These are phyloP conservation scores for Leptonema lineaticorne DNA, from an alignment of 1,140 invertebrate genomes.

Conservation along the genomic window DNA sequence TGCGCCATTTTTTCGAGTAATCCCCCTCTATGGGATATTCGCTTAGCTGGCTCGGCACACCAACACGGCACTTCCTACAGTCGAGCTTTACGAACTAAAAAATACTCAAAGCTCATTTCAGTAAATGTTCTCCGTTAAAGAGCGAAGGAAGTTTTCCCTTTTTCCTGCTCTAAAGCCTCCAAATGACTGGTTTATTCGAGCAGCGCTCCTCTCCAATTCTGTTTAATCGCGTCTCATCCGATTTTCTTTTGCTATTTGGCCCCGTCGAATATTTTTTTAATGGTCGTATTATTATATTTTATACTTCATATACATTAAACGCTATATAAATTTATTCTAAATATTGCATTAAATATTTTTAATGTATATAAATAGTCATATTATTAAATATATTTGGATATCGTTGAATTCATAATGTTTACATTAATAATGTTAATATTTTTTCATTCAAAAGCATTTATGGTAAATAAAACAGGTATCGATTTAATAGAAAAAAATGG, in stretches of 20 bases:
- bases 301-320: no score
- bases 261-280: no score
- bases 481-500: no score
- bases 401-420: no score
- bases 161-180: slow-evolving; percentile 18
- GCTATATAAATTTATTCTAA: no score
- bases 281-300: no score
- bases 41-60: background rate
- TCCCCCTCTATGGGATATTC: background rate
- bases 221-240: slow-evolving; percentile 18
- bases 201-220: slow-evolving; percentile 10
- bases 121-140: slow-evolving; percentile 33
- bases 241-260: background rate
- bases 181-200: slow-evolving; percentile 18
- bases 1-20: background rate
- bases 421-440: no score
- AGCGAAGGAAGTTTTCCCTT: slow-evolving; percentile 31
- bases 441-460: no score
- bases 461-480: no score
- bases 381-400: no score
- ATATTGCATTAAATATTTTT: no score
- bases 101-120: slow-evolving; percentile 36
- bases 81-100: slow-evolving; percentile 36
- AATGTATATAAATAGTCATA: no score
- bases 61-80: slow-evolving; percentile 4